Percentiles rank a stretch among this genome's conserved stretches.
Conservation (phyloP, 2,113 vertebrate genomes). For the Myiozetetes cayanensis region DNA sequence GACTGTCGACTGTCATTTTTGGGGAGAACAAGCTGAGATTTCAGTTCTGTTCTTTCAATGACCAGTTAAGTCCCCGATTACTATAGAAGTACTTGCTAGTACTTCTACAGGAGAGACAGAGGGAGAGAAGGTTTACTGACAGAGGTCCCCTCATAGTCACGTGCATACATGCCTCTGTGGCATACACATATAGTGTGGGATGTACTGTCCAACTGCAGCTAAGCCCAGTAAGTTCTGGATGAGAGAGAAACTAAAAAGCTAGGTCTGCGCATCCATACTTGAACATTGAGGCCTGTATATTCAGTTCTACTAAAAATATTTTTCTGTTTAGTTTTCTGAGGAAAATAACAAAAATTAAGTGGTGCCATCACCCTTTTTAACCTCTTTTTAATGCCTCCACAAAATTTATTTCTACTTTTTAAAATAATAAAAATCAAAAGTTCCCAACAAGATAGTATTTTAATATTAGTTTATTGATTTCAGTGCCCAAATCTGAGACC, state of each 20-base stretch:
- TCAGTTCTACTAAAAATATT: neutral
- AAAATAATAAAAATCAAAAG: neutral
- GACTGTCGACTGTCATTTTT: neutral
- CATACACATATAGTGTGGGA: accelerated
- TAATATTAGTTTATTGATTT: neutral
- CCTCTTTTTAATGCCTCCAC: neutral
- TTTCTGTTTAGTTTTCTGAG: neutral
- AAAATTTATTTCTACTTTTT: neutral
- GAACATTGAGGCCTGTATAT: neutral
- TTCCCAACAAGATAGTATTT: neutral
- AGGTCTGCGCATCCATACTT: neutral
- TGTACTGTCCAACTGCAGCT: neutral
- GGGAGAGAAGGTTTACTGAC: neutral
- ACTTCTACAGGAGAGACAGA: neutral
- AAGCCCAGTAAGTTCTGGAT: neutral
- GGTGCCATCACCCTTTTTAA: neutral
- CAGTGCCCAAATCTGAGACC: neutral
- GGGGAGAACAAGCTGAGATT: neutral
- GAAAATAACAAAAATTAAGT: neutral
- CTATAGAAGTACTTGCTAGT: neutral
- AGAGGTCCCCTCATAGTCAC: neutral
- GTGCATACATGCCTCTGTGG: neutral
- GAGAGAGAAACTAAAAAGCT: neutral
- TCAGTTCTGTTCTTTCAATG: neutral
- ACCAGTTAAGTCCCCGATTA: neutral